phyloP scores from a whole-genome alignment of 92 coral and sea anemone species.

The Muricea muricata region DNA sequence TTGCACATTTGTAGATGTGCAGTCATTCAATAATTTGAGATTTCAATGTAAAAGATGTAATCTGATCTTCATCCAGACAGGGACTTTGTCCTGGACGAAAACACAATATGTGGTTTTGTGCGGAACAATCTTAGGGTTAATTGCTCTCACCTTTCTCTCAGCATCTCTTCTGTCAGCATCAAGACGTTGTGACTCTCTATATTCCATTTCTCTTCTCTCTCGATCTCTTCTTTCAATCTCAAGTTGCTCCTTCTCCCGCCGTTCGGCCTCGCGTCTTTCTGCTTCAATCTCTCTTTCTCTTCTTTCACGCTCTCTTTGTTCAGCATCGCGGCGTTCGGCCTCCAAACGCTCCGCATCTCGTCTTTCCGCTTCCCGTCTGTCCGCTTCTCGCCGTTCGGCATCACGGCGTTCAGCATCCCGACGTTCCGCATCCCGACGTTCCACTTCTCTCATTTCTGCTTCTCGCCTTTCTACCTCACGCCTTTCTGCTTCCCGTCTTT shows the following conservation, averaged over 20 bases:
- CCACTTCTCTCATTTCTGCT: conserved; percentile 2
- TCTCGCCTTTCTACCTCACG: neutral
- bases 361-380: neutral
- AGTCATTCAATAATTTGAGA: no score
- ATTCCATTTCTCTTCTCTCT: conserved; percentile 19
- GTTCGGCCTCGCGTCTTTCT: conserved; percentile 17
- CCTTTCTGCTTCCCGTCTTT: conserved; percentile 3
- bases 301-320: conserved; percentile 13
- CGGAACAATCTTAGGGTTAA: no score
- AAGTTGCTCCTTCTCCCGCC: conserved; percentile 31
- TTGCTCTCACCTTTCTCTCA: neutral
- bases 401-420: neutral
- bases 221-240: neutral
- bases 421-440: neutral
- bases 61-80: no score
- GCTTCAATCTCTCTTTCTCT: conserved; percentile 30
- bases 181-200: conserved; percentile 10
- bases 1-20: no score
- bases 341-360: conserved; percentile 5
- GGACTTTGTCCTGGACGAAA: no score
- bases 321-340: neutral
- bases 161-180: conserved; percentile 12
- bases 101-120: no score
- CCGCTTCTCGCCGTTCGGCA: conserved; percentile 8
- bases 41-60: no score